Conservation (phyloP, 2,113 vertebrate genomes). For the Hippocampus comes region DNA sequence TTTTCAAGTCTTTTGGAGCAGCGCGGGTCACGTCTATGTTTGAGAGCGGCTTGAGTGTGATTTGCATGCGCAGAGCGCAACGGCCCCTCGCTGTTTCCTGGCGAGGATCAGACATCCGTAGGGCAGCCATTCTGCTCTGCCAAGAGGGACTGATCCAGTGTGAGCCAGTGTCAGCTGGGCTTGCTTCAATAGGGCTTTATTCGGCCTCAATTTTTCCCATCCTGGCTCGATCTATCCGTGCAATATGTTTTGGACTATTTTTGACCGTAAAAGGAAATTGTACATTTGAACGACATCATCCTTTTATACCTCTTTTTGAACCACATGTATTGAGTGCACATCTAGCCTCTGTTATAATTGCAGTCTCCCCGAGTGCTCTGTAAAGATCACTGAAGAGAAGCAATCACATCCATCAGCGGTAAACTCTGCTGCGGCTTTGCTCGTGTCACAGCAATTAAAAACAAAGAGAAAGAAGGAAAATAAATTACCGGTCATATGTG, state of each 20-base stretch:
- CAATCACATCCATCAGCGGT: not conserved
- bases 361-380: not conserved
- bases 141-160: constrained; percentile 54
- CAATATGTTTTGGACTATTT: constrained; percentile 23
- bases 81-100: constrained; percentile 60
- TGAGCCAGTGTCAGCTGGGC: constrained; percentile 65
- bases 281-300: not conserved
- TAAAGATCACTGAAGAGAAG: not conserved
- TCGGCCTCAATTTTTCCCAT: constrained; percentile 8
- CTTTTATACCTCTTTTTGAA: not conserved
- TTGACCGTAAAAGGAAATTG: not conserved
- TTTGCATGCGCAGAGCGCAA: constrained; percentile 59
- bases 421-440: constrained; percentile 20
- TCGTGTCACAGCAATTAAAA: not conserved
- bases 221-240: not conserved
- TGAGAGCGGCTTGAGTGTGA: constrained; percentile 51
- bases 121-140: constrained; percentile 62
- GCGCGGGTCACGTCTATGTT: constrained; percentile 51
- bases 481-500: too few relatives aligned
- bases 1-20: constrained; percentile 45
- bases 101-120: constrained; percentile 66
- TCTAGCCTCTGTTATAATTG: not conserved
- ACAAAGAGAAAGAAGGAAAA: too few relatives aligned
- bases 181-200: constrained; percentile 66
- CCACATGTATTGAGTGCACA: too few relatives aligned